These are phyloP conservation scores for Manduca sexta DNA, from an alignment of 1,140 invertebrate species.

Conservation along the genomic window DNA sequence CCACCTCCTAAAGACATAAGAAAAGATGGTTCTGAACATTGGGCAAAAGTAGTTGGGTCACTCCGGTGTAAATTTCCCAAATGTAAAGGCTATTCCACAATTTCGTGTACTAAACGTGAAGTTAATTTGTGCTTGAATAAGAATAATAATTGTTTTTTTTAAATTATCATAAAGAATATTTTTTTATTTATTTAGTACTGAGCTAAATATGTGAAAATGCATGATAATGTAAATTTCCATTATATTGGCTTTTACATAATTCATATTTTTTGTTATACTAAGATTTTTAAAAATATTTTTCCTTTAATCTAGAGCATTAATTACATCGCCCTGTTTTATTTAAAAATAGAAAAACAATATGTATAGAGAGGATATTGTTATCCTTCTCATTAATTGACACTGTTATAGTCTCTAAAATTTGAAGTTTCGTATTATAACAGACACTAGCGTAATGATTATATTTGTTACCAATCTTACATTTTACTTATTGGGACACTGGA, in stretches of 20 bases:
- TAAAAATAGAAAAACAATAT: constrained; percentile 22
- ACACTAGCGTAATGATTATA: neutral
- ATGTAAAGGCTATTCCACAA: no score
- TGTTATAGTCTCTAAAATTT: neutral
- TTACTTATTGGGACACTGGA: neutral
- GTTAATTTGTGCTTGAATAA: no score
- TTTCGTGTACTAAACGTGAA: no score
- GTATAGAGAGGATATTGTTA: neutral
- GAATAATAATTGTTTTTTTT: constrained; percentile 34
- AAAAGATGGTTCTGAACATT: no score
- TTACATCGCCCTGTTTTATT: constrained; percentile 31
- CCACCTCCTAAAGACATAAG: no score
- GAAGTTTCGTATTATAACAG: neutral
- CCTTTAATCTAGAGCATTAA: constrained; percentile 21
- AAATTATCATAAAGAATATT: constrained; percentile 29
- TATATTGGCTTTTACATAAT: constrained; percentile 20
- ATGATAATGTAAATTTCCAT: constrained; percentile 28
- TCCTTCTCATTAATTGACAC: neutral
- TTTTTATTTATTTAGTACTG: constrained; percentile 35
- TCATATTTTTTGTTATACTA: constrained; percentile 10
- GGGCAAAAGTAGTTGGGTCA: no score
- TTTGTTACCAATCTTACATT: neutral
- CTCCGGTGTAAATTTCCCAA: no score
- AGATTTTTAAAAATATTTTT: constrained; percentile 14
- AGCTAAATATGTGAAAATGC: constrained; percentile 26